Evolutionary conservation across 2,888 invertebrate species (phyloP).

Genomic region (Chalcis sispes): DNA sequence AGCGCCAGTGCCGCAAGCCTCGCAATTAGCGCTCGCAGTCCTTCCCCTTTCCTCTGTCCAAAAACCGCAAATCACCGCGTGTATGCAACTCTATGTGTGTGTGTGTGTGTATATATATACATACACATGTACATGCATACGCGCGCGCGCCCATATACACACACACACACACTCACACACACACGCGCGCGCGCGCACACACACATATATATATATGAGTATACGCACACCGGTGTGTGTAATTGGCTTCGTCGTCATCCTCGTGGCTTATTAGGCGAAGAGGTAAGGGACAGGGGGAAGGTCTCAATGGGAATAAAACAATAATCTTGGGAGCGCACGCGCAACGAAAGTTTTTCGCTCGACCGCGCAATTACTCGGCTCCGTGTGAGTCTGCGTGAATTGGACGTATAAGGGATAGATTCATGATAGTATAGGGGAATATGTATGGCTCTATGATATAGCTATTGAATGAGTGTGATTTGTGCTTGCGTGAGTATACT

Average conservation of each 20-base stretch:
- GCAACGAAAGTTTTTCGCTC: conserved; percentile 22
- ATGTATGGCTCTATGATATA: no score
- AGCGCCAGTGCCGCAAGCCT: conserved; percentile 10
- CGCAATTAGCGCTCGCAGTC: conserved; percentile 49
- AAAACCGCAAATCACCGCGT: conserved; percentile 60
- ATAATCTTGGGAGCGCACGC: conserved; percentile 7
- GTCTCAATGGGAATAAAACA: conserved; percentile 5
- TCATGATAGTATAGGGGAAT: no score
- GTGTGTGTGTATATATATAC: conserved; percentile 7
- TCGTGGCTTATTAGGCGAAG: conserved; percentile 20
- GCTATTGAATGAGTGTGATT: no score
- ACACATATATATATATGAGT: no score
- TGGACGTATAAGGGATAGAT: no score
- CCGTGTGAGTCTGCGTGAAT: background rate
- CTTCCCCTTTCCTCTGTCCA: background rate
- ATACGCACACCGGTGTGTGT: conserved; percentile 17
- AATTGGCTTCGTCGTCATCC: conserved; percentile 22
- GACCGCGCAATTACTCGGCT: conserved; percentile 19
- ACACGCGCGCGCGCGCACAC: no score
- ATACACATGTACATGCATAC: no score
- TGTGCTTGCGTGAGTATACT: no score
- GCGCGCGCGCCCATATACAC: no score
- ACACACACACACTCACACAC: conserved; percentile 30
- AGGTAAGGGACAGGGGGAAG: background rate
- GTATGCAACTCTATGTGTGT: conserved; percentile 26